A percentile compares a stretch with the other conserved stretches of the same genome.
These are phyloP conservation scores for Stigmatopora argus DNA, from an alignment of 2,113 vertebrate genomes.

Conservation along the genomic window DNA sequence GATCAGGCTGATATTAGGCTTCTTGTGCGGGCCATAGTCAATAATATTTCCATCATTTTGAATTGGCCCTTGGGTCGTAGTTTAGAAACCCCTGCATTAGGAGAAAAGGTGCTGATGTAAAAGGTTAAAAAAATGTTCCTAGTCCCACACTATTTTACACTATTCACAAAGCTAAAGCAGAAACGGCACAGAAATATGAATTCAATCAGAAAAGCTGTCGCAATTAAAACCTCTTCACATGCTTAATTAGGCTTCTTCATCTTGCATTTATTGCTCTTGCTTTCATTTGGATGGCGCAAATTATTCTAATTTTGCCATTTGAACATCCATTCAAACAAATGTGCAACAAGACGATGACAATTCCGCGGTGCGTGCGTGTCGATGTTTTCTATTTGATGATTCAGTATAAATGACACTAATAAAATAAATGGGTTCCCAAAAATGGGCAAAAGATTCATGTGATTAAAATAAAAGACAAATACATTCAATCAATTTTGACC, in stretches of 20 bases:
- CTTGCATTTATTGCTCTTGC: constrained; percentile 32
- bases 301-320: constrained; percentile 55
- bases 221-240: constrained; percentile 48
- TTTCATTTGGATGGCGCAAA: constrained; percentile 49
- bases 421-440: not conserved
- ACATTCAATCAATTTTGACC: constrained; percentile 2
- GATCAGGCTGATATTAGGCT: too few species aligned
- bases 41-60: too few species aligned
- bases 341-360: constrained; percentile 16
- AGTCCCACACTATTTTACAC: too few species aligned
- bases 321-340: constrained; percentile 46
- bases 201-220: constrained; percentile 7
- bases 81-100: too few species aligned
- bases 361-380: not conserved
- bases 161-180: not conserved
- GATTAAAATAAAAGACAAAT: not conserved
- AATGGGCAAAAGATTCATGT: not conserved
- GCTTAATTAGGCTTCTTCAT: constrained; percentile 49
- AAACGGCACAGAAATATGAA: not conserved
- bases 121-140: too few species aligned
- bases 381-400: not conserved
- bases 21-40: too few species aligned
- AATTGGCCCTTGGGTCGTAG: too few species aligned
- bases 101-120: too few species aligned
- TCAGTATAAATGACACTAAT: too few species aligned